Evolutionary conservation across 1,140 invertebrate species (phyloP).

Genomic region (Diuraphis noxia): DNA sequence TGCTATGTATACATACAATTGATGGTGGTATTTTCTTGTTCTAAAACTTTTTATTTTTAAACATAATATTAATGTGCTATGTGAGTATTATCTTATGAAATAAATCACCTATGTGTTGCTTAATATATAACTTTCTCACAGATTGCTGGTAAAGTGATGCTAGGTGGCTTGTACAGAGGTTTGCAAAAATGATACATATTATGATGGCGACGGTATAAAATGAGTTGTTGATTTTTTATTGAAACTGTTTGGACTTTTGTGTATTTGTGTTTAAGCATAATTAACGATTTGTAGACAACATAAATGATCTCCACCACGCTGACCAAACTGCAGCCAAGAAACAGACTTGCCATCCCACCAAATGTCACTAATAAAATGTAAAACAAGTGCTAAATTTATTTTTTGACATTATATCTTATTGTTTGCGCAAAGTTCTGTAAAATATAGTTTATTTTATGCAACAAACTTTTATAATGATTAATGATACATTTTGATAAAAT

Average conservation of each 20-base stretch:
- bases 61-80: background rate
- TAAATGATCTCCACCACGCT: conserved; percentile 62
- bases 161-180: background rate
- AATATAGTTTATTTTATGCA: background rate
- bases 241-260: background rate
- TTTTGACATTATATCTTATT: background rate
- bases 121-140: background rate
- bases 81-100: background rate
- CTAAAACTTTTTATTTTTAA: background rate
- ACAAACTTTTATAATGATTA: background rate
- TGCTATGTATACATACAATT: background rate
- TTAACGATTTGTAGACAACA: conserved; percentile 56
- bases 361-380: conserved; percentile 60
- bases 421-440: background rate
- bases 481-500: background rate
- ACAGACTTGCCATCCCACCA: conserved; percentile 63
- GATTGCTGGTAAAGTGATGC: background rate
- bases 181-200: background rate
- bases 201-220: background rate
- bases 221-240: background rate
- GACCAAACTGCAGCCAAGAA: conserved; percentile 63
- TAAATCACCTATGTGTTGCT: background rate
- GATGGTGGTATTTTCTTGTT: background rate
- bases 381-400: background rate
- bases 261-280: background rate